phyloP scores from a whole-genome alignment of 1,140 invertebrate genomes.

The Aphelinus certus region DNA sequence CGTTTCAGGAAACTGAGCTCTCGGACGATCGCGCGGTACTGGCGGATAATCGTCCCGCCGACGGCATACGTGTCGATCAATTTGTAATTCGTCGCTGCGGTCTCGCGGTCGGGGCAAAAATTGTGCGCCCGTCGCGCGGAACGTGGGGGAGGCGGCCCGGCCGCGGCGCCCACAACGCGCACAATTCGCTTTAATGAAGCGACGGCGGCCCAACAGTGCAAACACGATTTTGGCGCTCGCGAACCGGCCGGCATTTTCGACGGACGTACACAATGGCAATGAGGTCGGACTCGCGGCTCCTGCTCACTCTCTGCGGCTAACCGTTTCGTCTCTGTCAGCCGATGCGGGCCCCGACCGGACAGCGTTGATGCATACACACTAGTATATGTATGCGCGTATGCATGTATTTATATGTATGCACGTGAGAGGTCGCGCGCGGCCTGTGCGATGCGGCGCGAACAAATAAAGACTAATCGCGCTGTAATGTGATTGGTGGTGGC shows the following conservation, averaged over 20 bases:
- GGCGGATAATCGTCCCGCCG: not conserved
- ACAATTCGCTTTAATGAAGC: constrained; percentile 32
- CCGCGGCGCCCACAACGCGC: constrained; percentile 13
- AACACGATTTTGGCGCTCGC: constrained; percentile 16
- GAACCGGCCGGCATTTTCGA: not conserved
- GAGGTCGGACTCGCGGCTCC: not conserved
- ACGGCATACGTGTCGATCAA: not conserved
- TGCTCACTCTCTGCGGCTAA: constrained; percentile 9
- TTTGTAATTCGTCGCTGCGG: too few species aligned
- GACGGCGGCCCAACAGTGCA: not conserved
- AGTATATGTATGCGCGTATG: too few species aligned
- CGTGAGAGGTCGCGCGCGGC: too few species aligned
- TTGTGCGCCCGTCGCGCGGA: not conserved
- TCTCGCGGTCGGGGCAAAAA: not conserved
- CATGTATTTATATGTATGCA: too few species aligned
- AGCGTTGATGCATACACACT: too few species aligned
- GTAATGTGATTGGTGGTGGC: too few species aligned
- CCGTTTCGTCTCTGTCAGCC: not conserved
- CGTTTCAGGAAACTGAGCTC: not conserved
- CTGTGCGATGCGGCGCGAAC: too few species aligned
- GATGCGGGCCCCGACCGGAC: too few species aligned
- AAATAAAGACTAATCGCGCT: too few species aligned
- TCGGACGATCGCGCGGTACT: too few species aligned
- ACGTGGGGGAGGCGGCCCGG: not conserved
- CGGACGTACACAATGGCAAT: not conserved